Evolutionary conservation across 92 coral and sea anemone genomes (phyloP), one percentile per base, ranked within the genome.

Genomic region (Siderastrea siderea): DNA sequence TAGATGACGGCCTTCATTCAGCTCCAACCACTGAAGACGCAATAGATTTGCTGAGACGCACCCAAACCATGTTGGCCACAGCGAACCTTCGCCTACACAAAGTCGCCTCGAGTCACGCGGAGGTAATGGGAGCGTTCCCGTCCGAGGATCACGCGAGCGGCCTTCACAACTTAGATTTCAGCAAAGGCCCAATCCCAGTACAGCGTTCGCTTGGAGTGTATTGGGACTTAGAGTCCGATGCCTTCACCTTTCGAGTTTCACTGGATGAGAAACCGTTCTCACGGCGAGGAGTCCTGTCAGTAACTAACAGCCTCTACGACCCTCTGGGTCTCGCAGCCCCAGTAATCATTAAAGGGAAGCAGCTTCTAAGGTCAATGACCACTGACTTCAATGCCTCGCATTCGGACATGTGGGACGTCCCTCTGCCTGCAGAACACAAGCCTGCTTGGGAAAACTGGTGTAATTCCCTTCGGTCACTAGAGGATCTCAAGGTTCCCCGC

Each of bases 71-170:
- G 92, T 81, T 87, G 53, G 88, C 90, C 45, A 88, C 94, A 38
- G 84, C 92, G 16, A 91, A 93, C 84, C 81, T 93, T 48, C 91
- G 94, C 14, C 90, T 93, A 3, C 96, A 93, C 54, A 87, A 93
- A 82, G 74, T 93, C 6, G 90, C 83, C 4, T 90, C 94, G 16
- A 93, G 84, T 70, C 75, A 79, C 26, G 65, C 77, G 3, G 89
- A 87, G 45, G 96, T 93, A 12, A 74, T 87, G 82, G 81, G 62
- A 17, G 90, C 92, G 3, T 93, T 93, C 68, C 81, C 90, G 0
- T 10, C 76, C 0, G 85, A 83, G 26, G 96, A 93, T 77, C 80
- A 88, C 38, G 90, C 93, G 1, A 82, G 68, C 9, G 89, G 80
- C 58, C 89, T 90, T 61, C 90, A 70, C 66, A 87, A 90, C 61